Evolutionary conservation across 30 jellyfish, hydroid and myxozoan species (phyloP), one percentile per base, ranked within the genome.

Genomic region (Rhopilema esculentum): DNA sequence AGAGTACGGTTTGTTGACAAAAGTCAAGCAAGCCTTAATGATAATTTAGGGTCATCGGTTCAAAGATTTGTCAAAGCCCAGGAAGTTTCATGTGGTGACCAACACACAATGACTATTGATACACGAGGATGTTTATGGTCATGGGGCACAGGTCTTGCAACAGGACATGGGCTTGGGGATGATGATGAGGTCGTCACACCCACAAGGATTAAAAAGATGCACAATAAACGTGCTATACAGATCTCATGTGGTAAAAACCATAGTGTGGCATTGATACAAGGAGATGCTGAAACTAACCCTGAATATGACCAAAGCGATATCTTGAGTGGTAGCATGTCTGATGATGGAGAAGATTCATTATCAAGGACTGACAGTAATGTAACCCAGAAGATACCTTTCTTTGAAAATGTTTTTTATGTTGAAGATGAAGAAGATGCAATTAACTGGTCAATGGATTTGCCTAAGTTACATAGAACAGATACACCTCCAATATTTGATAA

Each of bases 61-160:
- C 83, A 64, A 9, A 76, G 84, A 20, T 23, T 50, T 24, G 63
- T 71, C 25, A 77, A 66, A 24, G 86, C 74, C 2, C 89, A 61
- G 29, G 92, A 82, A 32, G 72, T 96, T 25, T 79, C 97, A 18
- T 91, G 98, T 79, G 99, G 97, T 1, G 98, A 83, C 6, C 67
- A 69, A 21, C 97, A 83, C 66, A 91, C 98, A 0, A 64, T 91
- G 17, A 85, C 97, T 1, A 65, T 88, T 24, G 99, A 96, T 66
- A 25, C 80, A 9, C 92, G 83, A 52, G 99, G 99, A 1, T 8
- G 30, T 6, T 29, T 91, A 22, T 96, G 99, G 99, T 74, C 96
- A 19, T 96, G 98, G 96, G 99, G 99, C 0, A 23, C 89, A 8
- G 99, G 99, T 27, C 85, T 62, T 17, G 97, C 91, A n/a, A 52